Evolutionary conservation across 2,888 invertebrate genomes (phyloP).

Genomic region (Ramazzottius varieornatus): DNA sequence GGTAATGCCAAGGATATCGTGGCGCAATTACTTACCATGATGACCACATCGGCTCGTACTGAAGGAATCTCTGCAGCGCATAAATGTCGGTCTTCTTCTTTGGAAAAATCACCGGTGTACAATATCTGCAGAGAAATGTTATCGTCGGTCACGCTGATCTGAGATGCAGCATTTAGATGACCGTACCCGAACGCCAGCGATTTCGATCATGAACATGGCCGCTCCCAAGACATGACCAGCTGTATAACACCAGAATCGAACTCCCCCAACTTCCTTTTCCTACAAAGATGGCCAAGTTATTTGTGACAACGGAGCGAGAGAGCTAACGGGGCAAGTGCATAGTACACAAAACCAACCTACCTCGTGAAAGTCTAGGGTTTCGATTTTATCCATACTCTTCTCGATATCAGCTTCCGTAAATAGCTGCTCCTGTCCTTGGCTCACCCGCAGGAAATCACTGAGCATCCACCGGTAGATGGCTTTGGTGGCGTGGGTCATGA

Average conservation of each 20-base stretch:
- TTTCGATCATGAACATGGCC: conserved; percentile 99
- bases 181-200: conserved; percentile 68
- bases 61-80: conserved; percentile 98
- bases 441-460: conserved; percentile 96
- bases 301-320: not conserved
- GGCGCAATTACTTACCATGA: conserved; percentile 54
- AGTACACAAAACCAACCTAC: conserved; percentile 5
- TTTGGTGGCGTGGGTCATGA: conserved; percentile 99
- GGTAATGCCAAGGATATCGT: too few relatives aligned
- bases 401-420: conserved; percentile 92
- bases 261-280: conserved; percentile 82
- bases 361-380: conserved; percentile 88
- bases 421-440: conserved; percentile 35
- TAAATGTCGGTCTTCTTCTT: conserved; percentile 92
- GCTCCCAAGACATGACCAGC: conserved; percentile 96
- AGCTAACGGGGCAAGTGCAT: not conserved
- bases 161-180: conserved; percentile 11
- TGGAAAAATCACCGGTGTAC: conserved; percentile 92
- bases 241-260: conserved; percentile 94
- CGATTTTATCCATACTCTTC: conserved; percentile 91
- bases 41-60: conserved; percentile 79
- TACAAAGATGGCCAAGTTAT: conserved; percentile 12
- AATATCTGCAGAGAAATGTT: conserved; percentile 28
- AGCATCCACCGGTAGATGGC: conserved; percentile 94
- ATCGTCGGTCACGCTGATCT: not conserved